These are phyloP conservation scores for Dasyprocta punctata DNA, from an alignment of 2,113 vertebrate genomes.

Conservation along the genomic window DNA sequence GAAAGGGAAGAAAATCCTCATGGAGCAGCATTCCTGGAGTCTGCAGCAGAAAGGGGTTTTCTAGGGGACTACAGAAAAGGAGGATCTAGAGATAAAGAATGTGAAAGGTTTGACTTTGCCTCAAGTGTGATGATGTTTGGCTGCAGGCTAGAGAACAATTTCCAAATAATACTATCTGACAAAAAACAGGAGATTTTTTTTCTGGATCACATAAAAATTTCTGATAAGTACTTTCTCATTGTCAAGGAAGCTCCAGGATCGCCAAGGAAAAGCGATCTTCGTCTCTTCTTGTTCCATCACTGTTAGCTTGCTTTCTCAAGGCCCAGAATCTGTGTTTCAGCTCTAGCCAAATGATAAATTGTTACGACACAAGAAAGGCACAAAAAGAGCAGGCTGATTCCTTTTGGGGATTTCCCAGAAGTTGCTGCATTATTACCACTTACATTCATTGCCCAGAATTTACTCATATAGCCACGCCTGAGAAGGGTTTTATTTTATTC, in stretches of 20 bases:
- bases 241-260: not conserved
- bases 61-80: not conserved
- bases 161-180: not conserved
- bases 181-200: not conserved
- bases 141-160: not conserved
- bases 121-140: not conserved
- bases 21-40: not conserved
- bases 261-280: not conserved
- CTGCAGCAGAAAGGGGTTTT: not conserved
- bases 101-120: not conserved
- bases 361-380: not conserved
- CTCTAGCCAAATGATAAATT: not conserved
- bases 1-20: not conserved
- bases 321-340: not conserved
- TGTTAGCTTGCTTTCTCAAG: not conserved
- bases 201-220: not conserved
- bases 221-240: not conserved
- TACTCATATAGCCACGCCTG: not conserved
- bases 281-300: not conserved
- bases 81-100: not conserved
- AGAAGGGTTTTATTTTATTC: constrained; percentile 10
- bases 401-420: not conserved
- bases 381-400: not conserved
- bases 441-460: not conserved
- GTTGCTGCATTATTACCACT: not conserved